A percentile compares a stretch with the other conserved stretches of the same genome.
These are phyloP conservation scores for Lophotis ruficrista DNA, from an alignment of 2,113 vertebrate genomes.

Conservation along the genomic window DNA sequence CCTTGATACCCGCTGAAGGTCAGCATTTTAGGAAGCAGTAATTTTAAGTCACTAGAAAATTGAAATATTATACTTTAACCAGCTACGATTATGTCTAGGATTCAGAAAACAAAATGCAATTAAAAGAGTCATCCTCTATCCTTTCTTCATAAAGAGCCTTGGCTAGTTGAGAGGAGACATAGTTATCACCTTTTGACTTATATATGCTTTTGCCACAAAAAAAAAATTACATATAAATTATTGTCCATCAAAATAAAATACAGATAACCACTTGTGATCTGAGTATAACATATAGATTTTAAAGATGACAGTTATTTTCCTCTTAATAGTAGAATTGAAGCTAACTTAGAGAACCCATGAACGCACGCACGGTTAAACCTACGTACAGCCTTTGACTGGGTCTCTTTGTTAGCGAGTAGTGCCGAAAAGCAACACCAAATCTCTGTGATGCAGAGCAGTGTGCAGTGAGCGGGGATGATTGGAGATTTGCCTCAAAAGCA, in stretches of 20 bases:
- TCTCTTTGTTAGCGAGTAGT: not conserved
- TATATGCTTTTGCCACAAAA: not conserved
- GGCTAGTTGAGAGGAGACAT: not conserved
- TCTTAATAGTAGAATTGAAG: not conserved
- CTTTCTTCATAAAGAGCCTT: not conserved
- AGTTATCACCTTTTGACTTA: not conserved
- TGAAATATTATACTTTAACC: not conserved
- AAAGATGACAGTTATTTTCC: not conserved
- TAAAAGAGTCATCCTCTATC: not conserved
- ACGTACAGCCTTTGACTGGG: not conserved
- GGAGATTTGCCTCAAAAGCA: not conserved
- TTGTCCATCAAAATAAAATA: not conserved
- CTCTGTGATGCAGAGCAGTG: not conserved
- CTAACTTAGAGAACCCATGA: not conserved
- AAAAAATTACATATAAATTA: not conserved
- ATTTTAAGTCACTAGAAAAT: not conserved
- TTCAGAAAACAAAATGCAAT: not conserved
- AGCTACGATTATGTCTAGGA: not conserved
- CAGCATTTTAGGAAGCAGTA: not conserved
- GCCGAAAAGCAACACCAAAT: not conserved
- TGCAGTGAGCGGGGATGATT: not conserved
- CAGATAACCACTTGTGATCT: not conserved
- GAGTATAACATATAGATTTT: not conserved
- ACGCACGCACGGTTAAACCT: not conserved
- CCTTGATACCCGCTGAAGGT: not conserved